These are phyloP conservation scores for Rhynchopsitta pachyrhyncha DNA, from an alignment of 2,113 vertebrate species.

Conservation along the genomic window DNA sequence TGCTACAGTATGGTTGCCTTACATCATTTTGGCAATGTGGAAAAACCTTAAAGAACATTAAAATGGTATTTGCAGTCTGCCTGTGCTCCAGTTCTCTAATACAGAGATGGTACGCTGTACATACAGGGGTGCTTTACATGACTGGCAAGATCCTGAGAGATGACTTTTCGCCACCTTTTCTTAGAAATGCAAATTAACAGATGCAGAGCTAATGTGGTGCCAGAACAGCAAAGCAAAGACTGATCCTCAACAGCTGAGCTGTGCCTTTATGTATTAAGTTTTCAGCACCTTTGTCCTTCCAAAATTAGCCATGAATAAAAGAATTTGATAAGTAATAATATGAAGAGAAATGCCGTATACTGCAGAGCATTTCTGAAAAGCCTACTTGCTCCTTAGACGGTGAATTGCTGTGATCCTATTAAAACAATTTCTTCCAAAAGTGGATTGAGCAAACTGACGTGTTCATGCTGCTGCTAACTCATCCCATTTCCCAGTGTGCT, in stretches of 20 bases:
- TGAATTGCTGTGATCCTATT: not conserved
- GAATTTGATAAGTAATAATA: not conserved
- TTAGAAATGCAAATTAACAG: conserved; percentile 42
- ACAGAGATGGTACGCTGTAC: not conserved
- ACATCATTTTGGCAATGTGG: not conserved
- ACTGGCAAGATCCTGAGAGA: not conserved
- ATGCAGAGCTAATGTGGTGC: conserved; percentile 9
- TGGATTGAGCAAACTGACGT: not conserved
- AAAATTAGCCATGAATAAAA: conserved; percentile 3
- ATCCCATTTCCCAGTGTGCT: not conserved
- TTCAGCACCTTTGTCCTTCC: not conserved
- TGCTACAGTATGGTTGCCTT: not conserved
- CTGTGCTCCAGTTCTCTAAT: not conserved
- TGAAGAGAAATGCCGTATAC: conserved; percentile 17
- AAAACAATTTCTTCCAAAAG: not conserved
- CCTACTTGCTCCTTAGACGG: not conserved
- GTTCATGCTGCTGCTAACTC: not conserved
- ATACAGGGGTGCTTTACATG: not conserved
- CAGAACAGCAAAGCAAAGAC: not conserved
- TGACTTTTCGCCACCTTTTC: not conserved
- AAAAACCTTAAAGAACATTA: not conserved
- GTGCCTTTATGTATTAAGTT: not conserved
- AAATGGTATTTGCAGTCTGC: not conserved
- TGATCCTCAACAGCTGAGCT: conserved; percentile 11
- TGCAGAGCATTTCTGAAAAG: not conserved